Conservation (phyloP, 1,140 invertebrate genomes). For the Dermatophagoides farinae region DNA sequence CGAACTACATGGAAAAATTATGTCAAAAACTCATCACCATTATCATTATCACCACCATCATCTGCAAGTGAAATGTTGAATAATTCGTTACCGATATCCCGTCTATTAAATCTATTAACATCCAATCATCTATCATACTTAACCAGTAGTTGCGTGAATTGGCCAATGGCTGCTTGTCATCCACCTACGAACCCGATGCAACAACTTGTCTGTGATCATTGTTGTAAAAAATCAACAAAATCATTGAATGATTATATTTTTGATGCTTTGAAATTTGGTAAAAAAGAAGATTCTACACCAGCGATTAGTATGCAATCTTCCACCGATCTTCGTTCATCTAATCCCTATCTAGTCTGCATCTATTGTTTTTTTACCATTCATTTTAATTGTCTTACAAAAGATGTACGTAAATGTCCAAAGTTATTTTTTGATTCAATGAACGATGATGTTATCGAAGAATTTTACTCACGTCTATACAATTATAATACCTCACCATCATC, state of each 20-base stretch:
- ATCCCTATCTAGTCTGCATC: slow-evolving; percentile 6
- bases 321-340: not conserved
- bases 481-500: not conserved
- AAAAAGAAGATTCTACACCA: not conserved
- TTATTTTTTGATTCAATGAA: slow-evolving; percentile 9
- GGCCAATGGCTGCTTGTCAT: not conserved
- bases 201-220: slow-evolving; percentile 10
- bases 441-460: not conserved
- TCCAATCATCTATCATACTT: not conserved
- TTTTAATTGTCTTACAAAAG: slow-evolving; percentile 4
- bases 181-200: not conserved
- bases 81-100: not conserved
- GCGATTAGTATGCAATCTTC: not conserved
- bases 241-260: not conserved
- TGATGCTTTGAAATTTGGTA: slow-evolving; percentile 2
- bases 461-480: not conserved
- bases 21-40: not conserved
- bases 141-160: not conserved
- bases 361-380: slow-evolving; percentile 11
- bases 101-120: not conserved
- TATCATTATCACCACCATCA: not conserved
- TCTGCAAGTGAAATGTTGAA: not conserved
- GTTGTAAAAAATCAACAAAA: slow-evolving; percentile 4
- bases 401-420: slow-evolving; percentile 12
- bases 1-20: not conserved